Base-by-base conservation (phyloP, 2,797 vertebrate species). In the Microctenopoma steveboyesi region DNA sequence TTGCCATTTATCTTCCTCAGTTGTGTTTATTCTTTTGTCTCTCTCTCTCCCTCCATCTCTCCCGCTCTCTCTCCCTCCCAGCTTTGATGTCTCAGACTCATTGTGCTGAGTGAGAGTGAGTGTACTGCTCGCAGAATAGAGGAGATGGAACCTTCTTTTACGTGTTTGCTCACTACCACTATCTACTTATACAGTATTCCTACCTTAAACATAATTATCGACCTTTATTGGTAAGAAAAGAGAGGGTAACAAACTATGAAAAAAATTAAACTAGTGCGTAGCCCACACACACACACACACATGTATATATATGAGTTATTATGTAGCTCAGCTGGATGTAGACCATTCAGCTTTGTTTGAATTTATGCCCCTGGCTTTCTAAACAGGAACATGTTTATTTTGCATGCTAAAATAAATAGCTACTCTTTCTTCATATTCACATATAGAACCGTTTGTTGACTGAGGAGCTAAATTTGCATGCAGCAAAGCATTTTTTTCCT, bases 81-180 rank as follows among this genome's bases (percentile, higher is more conserved):
- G 30, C 89, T 92, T 91, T 91, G 87, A 91, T 87, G 86, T 91
- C 68, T 82, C 60, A 6, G 75, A 79, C 82, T 86, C 81, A 88
- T 90, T 90, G 79, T 85, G 72, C 76, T 74, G 73, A 74, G 76
- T 85, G 74, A 55, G 84, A 43, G 53, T 51, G 74, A 86, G 75
- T 74, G 83, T 79, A 60, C 80, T 61, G 72, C 77, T 66, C 72
- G 60, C 69, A 49, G 79, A 84, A 85, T 74, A 81, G 82, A 77
- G 77, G 72, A 83, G 80, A 80, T 49, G 27, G 51, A 60, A 57
- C 67, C 42, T 75, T 49, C 59, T 68, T 76, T 82, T 78, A 81
- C 57, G 68, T 85, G 73, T 86, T 79, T 71, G 43, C 71, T 77
- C 59, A 47, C 49, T 54, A 81, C 70, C 62, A 30, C 53, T 61